Conservation (phyloP, 2,888 invertebrate genomes). For the Cryptops parisi region DNA sequence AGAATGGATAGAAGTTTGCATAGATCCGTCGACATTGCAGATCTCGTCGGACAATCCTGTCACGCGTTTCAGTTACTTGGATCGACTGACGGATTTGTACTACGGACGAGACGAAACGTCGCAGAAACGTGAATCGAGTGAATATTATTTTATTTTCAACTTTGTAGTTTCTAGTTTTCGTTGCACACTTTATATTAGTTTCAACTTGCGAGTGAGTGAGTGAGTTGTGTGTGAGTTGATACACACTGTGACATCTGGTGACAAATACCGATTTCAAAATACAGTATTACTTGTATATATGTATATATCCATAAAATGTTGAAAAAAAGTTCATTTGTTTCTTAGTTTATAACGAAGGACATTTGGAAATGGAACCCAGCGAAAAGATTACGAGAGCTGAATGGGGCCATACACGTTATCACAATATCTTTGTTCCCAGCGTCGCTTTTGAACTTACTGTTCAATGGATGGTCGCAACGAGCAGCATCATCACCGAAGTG, state of each 20-base stretch:
- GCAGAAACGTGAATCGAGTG: no score
- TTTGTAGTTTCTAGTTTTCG: no score
- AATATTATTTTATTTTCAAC: no score
- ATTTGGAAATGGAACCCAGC: conserved; percentile 69
- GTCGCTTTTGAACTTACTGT: conserved; percentile 89
- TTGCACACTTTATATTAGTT: no score
- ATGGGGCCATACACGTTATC: conserved; percentile 89
- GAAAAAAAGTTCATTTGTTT: not conserved
- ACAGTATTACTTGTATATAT: no score
- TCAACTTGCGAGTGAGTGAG: no score
- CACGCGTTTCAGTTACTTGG: not conserved
- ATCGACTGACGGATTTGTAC: not conserved
- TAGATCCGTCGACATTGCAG: not conserved
- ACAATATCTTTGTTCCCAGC: conserved; percentile 71
- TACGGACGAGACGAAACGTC: no score
- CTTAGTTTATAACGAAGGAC: conserved; percentile 25
- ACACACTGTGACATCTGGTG: no score
- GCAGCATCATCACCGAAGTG: conserved; percentile 82
- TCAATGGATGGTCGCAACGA: conserved; percentile 94
- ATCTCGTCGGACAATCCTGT: not conserved
- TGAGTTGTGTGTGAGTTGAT: no score
- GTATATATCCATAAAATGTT: no score
- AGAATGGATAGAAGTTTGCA: conserved; percentile 74
- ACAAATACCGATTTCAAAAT: no score
- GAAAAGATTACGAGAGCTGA: conserved; percentile 79